Evolutionary conservation across 1,140 invertebrate genomes (phyloP).

Genomic region (Apocrypta bakeri): DNA sequence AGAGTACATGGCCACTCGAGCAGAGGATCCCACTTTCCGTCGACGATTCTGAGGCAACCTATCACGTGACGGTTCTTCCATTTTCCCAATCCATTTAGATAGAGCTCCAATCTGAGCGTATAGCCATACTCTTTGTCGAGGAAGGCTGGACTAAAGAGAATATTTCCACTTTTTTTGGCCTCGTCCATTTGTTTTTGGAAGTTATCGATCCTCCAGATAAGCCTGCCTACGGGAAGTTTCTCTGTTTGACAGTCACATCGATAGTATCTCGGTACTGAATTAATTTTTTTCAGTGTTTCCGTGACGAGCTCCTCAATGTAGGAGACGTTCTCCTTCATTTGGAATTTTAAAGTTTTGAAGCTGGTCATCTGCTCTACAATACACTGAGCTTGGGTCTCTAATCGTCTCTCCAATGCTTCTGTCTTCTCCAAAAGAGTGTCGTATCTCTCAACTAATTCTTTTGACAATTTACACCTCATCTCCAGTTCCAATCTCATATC

Average conservation of each 20-base stretch:
- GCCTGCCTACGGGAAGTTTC: slow-evolving; percentile 70
- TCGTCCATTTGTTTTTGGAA: slow-evolving; percentile 79
- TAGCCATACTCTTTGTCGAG: slow-evolving; percentile 82
- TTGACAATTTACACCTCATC: slow-evolving; percentile 62
- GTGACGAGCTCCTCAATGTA: slow-evolving; percentile 58
- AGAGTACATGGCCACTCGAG: slow-evolving; percentile 82
- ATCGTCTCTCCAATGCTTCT: slow-evolving; percentile 50
- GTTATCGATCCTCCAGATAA: slow-evolving; percentile 82
- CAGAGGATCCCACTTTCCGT: slow-evolving; percentile 81
- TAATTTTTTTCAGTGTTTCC: slow-evolving; percentile 13
- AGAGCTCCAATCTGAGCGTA: slow-evolving; percentile 79
- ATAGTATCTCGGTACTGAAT: background rate
- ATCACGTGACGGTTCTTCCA: slow-evolving; percentile 83
- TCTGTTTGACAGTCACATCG: background rate
- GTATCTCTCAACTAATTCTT: slow-evolving; percentile 60
- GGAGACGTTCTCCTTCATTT: slow-evolving; percentile 58
- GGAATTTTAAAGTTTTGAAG: slow-evolving; percentile 58
- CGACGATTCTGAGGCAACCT: slow-evolving; percentile 78
- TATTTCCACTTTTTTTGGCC: slow-evolving; percentile 77
- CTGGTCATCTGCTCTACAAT: slow-evolving; percentile 42
- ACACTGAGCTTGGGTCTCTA: slow-evolving; percentile 39
- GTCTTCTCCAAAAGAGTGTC: slow-evolving; percentile 53
- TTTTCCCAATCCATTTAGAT: slow-evolving; percentile 82
- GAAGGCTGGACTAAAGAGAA: slow-evolving; percentile 80
- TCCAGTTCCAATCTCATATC: slow-evolving; percentile 67